Percentiles rank a stretch among this genome's conserved stretches.
Conservation (phyloP, 2,797 vertebrate species). For the Enteromius fasciolatus region DNA sequence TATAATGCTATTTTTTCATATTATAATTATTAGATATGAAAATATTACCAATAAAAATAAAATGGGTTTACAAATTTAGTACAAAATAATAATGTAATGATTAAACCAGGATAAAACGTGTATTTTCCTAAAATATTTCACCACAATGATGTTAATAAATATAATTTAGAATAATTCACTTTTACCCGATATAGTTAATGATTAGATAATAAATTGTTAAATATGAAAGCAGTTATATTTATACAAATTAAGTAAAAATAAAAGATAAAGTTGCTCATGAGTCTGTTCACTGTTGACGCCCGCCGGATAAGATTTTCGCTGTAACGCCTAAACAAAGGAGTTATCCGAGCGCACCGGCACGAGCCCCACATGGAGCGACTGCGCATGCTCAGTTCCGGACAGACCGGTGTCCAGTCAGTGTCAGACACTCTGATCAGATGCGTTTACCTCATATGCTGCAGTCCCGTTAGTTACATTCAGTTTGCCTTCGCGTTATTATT, state of each 20-base stretch:
- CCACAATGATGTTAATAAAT: not conserved
- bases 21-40: not conserved
- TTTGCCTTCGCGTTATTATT: conserved; percentile 31
- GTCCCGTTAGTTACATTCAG: conserved; percentile 4
- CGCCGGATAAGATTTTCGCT: not conserved
- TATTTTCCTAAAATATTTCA: not conserved
- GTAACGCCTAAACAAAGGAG: conserved; percentile 21
- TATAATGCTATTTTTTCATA: not conserved
- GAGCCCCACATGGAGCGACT: conserved; percentile 21
- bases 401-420: conserved; percentile 8
- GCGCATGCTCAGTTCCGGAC: conserved; percentile 30
- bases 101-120: not conserved
- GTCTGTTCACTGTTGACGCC: not conserved
- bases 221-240: not conserved
- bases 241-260: not conserved
- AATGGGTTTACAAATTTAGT: not conserved
- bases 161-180: not conserved
- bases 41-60: not conserved
- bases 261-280: not conserved
- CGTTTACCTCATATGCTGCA: conserved; percentile 11
- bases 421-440: conserved; percentile 16
- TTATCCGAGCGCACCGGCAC: conserved; percentile 34
- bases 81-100: not conserved
- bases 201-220: not conserved
- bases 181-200: not conserved